Percentiles rank a stretch among this genome's conserved stretches.
phyloP scores from a whole-genome alignment of 2,888 invertebrate species.

The Germaria angustata region DNA sequence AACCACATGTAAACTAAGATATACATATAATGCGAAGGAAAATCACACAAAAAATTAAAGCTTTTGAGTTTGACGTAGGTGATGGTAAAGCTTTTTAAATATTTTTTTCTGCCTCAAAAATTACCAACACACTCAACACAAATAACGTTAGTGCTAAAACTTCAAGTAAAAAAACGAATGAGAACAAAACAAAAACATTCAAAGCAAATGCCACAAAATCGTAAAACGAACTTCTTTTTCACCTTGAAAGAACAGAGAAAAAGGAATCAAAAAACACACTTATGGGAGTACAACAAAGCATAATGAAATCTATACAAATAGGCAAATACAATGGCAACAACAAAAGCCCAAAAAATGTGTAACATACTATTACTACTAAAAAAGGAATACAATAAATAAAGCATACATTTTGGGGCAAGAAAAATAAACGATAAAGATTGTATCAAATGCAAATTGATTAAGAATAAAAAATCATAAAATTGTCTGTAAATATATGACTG shows the following conservation, averaged over 20 bases:
- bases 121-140: constrained; percentile 1
- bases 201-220: constrained; percentile 6
- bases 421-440: not conserved
- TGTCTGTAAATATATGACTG: not conserved
- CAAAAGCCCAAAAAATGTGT: constrained; percentile 8
- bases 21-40: constrained; percentile 28
- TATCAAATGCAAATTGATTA: not conserved
- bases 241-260: constrained; percentile 61
- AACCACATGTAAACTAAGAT: constrained; percentile 41
- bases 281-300: not conserved
- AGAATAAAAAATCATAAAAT: not conserved
- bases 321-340: constrained; percentile 9
- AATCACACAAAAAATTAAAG: constrained; percentile 32
- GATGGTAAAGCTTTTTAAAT: constrained; percentile 56
- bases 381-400: not conserved
- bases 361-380: constrained; percentile 17
- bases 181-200: not conserved
- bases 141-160: constrained; percentile 38
- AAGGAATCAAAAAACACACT: constrained; percentile 1
- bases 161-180: constrained; percentile 20
- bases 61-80: constrained; percentile 65
- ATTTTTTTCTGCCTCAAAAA: constrained; percentile 10
- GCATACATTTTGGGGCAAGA: not conserved
- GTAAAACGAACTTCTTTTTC: constrained; percentile 59
- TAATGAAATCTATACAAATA: constrained; percentile 12